Evolutionary conservation across 2,113 vertebrate genomes (phyloP).

Genomic region (Indicator maculatus): DNA sequence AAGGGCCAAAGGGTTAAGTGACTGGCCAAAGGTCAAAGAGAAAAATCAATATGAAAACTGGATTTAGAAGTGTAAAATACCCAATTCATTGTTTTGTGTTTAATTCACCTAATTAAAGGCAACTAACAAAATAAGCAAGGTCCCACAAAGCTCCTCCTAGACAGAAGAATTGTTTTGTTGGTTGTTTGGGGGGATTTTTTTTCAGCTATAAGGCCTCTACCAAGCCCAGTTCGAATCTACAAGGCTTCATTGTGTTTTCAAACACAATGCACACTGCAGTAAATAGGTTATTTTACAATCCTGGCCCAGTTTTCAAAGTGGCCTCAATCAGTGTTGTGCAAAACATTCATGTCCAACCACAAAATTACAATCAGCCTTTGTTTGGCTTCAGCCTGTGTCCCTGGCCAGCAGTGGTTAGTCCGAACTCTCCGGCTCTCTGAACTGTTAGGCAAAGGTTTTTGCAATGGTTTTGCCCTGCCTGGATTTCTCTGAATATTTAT

Average conservation of each 20-base stretch:
- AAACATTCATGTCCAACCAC: slow-evolving; percentile 63
- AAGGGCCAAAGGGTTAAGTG: slow-evolving; percentile 16
- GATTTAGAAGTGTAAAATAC: not conserved
- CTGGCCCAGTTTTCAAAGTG: slow-evolving; percentile 64
- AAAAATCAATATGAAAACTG: slow-evolving; percentile 17
- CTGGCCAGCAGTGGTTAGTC: slow-evolving; percentile 35
- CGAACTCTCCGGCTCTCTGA: not conserved
- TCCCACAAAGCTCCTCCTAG: not conserved
- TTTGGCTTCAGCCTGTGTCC: slow-evolving; percentile 32
- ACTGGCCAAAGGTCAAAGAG: not conserved
- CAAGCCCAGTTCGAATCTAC: not conserved
- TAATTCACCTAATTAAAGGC: slow-evolving; percentile 10
- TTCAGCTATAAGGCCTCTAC: slow-evolving; percentile 18
- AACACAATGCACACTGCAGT: slow-evolving; percentile 48
- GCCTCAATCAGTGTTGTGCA: slow-evolving; percentile 63
- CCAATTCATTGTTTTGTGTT: not conserved
- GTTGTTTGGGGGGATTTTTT: not conserved
- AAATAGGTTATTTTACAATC: slow-evolving; percentile 64
- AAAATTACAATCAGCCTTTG: slow-evolving; percentile 64
- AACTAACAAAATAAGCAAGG: slow-evolving; percentile 16
- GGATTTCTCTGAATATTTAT: slow-evolving; percentile 63
- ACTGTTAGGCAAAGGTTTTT: slow-evolving; percentile 62
- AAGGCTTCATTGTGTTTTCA: slow-evolving; percentile 48
- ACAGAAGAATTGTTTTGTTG: not conserved
- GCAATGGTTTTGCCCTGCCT: slow-evolving; percentile 43